Base-by-base conservation (phyloP, 2,797 vertebrate species). In the Lagorchestes hirsutus region DNA sequence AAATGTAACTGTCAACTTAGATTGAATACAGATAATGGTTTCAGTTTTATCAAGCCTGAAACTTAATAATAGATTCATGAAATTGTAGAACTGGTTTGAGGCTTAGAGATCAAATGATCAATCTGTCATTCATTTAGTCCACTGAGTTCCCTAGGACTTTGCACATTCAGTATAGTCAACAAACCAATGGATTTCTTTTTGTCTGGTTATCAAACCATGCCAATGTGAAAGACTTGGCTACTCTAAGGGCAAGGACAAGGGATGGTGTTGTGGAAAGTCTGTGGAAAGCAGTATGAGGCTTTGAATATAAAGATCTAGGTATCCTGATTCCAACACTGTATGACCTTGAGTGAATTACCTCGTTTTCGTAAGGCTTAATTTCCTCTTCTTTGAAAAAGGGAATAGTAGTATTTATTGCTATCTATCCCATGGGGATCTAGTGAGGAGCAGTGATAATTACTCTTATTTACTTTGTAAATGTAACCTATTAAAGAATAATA, bases 1-100 rank as follows among this genome's bases (percentile, higher is more conserved):
- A 34, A 94, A n/a, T 55, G n/a, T 54, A 59, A 91, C 2, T 52
- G 92, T 57, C 97, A 94, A 93, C 55, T 34, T 91, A 57, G 93
- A 96, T 82, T 28, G 92, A 93, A 55, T 11, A 54, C 34, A 93
- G 67, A 56, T 91, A 95, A 90, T 31, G 50, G 9, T 28, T 58
- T 94, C 57, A n/a, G 55, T 54, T 13, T 91, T 92, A 74, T 28
- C n/a, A 59, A 67, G 27, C 0, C 67, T 57, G 59, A 92, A 54
- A 92, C 55, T 52, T n/a, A 93, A 94, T 59, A 27, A 91, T 0
- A 50, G 18, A 28, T 29, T 14, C 28, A 27, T 0, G 29, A 52
- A 56, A 18, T 22, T 40, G 50, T 22, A 95, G 54, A 87, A 91
- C 14, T 40, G 0, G 31, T 54, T 57, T 22, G 10, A 22, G 90